phyloP scores from a whole-genome alignment of 2,797 vertebrate species.

The Lepus townsendii region DNA sequence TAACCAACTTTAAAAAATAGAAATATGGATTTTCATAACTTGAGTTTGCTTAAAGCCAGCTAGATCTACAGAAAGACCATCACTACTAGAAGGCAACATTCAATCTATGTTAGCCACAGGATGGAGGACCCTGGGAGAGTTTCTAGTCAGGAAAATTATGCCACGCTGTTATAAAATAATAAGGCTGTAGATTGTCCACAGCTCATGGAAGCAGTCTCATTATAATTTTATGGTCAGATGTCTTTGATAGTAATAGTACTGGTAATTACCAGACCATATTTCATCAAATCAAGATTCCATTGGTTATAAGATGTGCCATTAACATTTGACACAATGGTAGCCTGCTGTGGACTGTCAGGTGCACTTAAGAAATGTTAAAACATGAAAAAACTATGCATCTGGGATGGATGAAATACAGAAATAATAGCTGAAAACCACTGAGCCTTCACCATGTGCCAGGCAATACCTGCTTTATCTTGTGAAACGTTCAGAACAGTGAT shows the following conservation, averaged over 20 bases:
- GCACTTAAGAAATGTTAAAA: neutral
- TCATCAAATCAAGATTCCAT: slow-evolving; percentile 24
- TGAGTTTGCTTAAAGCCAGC: neutral
- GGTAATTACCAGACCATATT: slow-evolving; percentile 34
- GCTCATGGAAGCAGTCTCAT: neutral
- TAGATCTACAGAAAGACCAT: neutral
- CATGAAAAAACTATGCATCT: neutral
- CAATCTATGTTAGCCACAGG: neutral
- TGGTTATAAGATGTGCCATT: neutral
- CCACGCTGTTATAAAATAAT: neutral
- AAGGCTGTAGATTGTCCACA: neutral
- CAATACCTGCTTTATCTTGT: neutral
- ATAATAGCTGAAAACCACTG: neutral
- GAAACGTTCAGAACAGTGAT: neutral
- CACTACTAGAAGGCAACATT: neutral
- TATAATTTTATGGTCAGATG: slow-evolving; percentile 1
- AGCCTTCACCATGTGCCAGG: fast-evolving
- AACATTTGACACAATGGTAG: slow-evolving; percentile 6
- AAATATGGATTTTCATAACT: neutral
- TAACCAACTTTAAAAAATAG: neutral
- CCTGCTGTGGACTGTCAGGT: neutral
- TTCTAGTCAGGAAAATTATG: neutral
- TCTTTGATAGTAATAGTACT: neutral
- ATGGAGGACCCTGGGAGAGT: neutral
- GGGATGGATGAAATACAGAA: neutral